Percentiles rank a stretch among this genome's conserved stretches.
These are phyloP conservation scores for Lasiommata megera DNA, from an alignment of 2,888 invertebrate genomes.

Conservation along the genomic window DNA sequence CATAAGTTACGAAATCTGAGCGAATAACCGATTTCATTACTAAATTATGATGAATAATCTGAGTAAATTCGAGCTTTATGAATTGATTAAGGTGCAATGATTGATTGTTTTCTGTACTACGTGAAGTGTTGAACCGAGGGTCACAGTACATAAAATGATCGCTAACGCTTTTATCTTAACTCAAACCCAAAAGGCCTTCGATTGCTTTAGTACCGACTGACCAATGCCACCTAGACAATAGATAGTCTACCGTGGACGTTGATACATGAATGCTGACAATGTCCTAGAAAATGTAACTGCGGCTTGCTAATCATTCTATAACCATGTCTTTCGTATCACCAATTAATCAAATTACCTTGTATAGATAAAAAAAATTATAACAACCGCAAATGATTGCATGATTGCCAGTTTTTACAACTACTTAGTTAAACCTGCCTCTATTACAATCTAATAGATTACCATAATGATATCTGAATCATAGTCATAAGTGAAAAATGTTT, in stretches of 20 bases:
- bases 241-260: conserved; percentile 45
- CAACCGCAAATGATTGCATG: background rate
- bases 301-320: conserved; percentile 2
- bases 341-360: background rate
- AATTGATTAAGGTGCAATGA: conserved; percentile 20
- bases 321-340: conserved; percentile 5
- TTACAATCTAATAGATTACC: background rate
- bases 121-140: conserved; percentile 31
- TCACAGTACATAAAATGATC: conserved; percentile 8
- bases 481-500: background rate
- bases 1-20: conserved; percentile 34
- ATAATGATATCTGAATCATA: background rate
- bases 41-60: conserved; percentile 18
- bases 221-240: conserved; percentile 64
- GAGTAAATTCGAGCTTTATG: conserved; percentile 21
- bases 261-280: conserved; percentile 36
- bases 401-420: background rate
- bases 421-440: background rate
- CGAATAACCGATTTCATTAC: conserved; percentile 18
- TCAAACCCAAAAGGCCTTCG: conserved; percentile 49
- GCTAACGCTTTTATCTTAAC: conserved; percentile 41
- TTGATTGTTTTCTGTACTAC: conserved; percentile 20
- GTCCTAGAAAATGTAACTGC: conserved; percentile 18
- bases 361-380: background rate
- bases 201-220: conserved; percentile 46